Base-by-base conservation (phyloP, 2,797 vertebrate species). In the Molossus molossus region DNA sequence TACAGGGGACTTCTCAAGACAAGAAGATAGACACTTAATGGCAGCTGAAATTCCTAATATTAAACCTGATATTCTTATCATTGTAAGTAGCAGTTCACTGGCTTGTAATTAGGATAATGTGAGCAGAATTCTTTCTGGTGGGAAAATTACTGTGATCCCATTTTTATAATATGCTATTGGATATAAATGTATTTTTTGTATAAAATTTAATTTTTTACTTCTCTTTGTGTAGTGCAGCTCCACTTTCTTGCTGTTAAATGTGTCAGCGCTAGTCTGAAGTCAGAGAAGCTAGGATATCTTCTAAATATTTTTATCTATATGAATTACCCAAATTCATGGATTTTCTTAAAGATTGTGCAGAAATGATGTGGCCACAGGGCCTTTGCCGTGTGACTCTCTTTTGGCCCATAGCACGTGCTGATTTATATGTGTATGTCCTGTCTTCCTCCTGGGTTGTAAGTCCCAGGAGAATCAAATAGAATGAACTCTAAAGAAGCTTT, bases 61-160 rank as follows among this genome's bases (percentile, higher is more conserved):
- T 1, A 79, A 79, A n/a, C 76, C 76, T 37, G 76, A 79, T 5
- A 79, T 79, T 25, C 76, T 79, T 15, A 79, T 79, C 76, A 79
- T 79, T 15, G 99, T 99, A 97, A 98, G 98, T 98, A 90, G 85
- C 82, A 58, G 18, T 8, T 0, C 37, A 3, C 5, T 45, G 12
- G 45, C 3, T 45, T 81, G 14, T 67, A 9, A 64, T 81, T 62
- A 45, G 62, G 82, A 0, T 90, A 45, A 67, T 17, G 0, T 15
- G 80, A 64, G 25, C n/a, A 77, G 80, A 50, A 65, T 70, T 58
- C 85, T 92, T 94, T 77, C 87, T 62, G 69, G 5, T 77, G 21
- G 57, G 20, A 33, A 40, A 29, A 90, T 40, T 80, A 48, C 0
- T 9, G 6, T 37, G 23, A 11, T 73, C 6, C 87, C 27, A 33